phyloP scores from a whole-genome alignment of 1,140 invertebrate genomes.

The Drosophila micromelanica region DNA sequence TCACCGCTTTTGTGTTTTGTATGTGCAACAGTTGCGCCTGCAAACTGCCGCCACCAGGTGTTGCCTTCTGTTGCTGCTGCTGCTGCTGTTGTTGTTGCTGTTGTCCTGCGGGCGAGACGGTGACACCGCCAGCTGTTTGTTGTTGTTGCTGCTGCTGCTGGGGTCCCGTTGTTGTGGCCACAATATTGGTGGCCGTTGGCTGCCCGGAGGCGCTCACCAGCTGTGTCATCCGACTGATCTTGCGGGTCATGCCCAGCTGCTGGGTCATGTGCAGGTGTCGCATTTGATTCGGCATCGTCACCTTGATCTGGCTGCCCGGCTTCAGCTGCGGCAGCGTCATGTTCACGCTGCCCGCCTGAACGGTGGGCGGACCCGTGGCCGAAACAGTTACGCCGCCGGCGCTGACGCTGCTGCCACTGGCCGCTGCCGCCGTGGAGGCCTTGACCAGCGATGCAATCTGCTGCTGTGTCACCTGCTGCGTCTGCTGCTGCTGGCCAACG shows the following conservation, averaged over 20 bases:
- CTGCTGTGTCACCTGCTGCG: slow-evolving; percentile 74
- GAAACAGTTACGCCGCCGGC: slow-evolving; percentile 71
- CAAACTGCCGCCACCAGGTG: slow-evolving; percentile 52
- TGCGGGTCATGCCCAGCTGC: slow-evolving; percentile 87
- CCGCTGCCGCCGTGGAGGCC: slow-evolving; percentile 84
- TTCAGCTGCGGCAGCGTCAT: slow-evolving; percentile 82
- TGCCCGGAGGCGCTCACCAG: slow-evolving; percentile 84
- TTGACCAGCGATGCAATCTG: slow-evolving; percentile 83
- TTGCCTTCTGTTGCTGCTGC: slow-evolving; percentile 55
- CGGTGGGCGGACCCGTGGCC: slow-evolving; percentile 85
- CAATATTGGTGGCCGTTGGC: slow-evolving; percentile 62
- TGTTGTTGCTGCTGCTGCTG: slow-evolving; percentile 55
- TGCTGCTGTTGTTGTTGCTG: slow-evolving; percentile 52
- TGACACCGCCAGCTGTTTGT: slow-evolving; percentile 73
- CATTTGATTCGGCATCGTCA: slow-evolving; percentile 87
- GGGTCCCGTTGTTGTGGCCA: slow-evolving; percentile 48
- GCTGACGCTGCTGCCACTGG: slow-evolving; percentile 66
- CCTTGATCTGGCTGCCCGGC: slow-evolving; percentile 85
- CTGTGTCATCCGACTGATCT: slow-evolving; percentile 87
- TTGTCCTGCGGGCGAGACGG: slow-evolving; percentile 56
- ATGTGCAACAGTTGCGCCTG: slow-evolving; percentile 81
- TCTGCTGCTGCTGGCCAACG: slow-evolving; percentile 34
- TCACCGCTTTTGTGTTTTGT: slow-evolving; percentile 87
- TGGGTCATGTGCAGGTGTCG: slow-evolving; percentile 89
- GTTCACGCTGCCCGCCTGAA: slow-evolving; percentile 84